Evolutionary conservation across 30 jellyfish, hydroid and myxozoan genomes (phyloP).

Genomic region (Aurelia sp.): DNA sequence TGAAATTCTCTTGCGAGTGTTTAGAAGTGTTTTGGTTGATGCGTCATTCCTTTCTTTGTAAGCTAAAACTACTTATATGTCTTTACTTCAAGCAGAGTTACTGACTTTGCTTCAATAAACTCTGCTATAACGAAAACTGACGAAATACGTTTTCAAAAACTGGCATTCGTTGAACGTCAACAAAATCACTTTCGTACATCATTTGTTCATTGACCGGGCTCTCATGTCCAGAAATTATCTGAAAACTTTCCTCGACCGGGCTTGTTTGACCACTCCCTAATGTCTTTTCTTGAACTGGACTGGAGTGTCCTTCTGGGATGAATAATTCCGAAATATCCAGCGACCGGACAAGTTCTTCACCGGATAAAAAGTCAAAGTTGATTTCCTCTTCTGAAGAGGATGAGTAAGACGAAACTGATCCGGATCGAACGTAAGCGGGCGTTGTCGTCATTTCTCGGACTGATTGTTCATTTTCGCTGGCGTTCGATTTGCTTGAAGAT

Average conservation of each 20-base stretch:
- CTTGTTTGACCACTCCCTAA: background rate
- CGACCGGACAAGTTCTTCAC: constrained; percentile 91
- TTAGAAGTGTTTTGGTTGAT: too few relatives aligned
- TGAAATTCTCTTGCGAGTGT: too few relatives aligned
- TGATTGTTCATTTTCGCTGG: background rate
- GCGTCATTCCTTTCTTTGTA: too few relatives aligned
- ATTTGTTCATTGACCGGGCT: constrained; percentile 45
- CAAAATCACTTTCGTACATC: constrained; percentile 44
- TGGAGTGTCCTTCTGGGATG: constrained; percentile 66
- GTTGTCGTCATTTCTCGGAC: background rate
- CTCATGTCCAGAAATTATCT: constrained; percentile 34
- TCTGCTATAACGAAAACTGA: constrained; percentile 50
- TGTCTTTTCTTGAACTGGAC: background rate
- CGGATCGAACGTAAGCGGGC: constrained; percentile 49
- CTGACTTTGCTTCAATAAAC: background rate
- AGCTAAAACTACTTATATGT: too few relatives aligned
- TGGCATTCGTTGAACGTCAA: constrained; percentile 55
- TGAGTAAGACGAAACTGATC: constrained; percentile 68
- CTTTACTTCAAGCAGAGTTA: too few relatives aligned
- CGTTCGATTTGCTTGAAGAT: constrained; percentile 1
- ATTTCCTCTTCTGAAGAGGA: constrained; percentile 76
- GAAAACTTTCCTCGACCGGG: constrained; percentile 12
- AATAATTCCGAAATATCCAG: constrained; percentile 86
- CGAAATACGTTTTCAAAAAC: constrained; percentile 61
- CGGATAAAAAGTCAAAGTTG: constrained; percentile 82